phyloP scores from a whole-genome alignment of 1,140 invertebrate genomes.

The Periplaneta americana region DNA sequence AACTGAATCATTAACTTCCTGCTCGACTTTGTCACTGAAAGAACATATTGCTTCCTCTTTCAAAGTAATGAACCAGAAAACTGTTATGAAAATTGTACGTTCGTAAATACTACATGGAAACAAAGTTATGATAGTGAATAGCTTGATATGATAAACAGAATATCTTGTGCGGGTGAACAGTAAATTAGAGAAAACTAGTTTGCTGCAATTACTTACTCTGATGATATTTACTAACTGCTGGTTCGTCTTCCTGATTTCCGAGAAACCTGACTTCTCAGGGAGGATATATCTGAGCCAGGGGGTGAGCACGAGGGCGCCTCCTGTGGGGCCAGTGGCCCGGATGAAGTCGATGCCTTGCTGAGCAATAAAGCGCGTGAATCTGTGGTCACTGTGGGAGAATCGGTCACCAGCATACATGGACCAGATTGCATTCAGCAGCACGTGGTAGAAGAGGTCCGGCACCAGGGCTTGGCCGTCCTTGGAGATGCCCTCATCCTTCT shows the following conservation, averaged over 20 bases:
- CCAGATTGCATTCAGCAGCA: background rate
- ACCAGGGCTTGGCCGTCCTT: background rate
- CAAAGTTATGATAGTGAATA: too few relatives aligned
- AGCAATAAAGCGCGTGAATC: background rate
- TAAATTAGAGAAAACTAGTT: too few relatives aligned
- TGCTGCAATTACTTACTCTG: background rate
- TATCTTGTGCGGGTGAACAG: too few relatives aligned
- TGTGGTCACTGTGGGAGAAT: background rate
- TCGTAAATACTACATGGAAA: too few relatives aligned
- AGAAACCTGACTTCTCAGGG: background rate
- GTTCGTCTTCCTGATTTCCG: background rate
- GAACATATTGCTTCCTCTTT: too few relatives aligned
- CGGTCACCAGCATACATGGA: background rate
- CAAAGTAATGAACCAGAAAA: too few relatives aligned
- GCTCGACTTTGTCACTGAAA: too few relatives aligned
- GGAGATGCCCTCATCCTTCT: background rate
- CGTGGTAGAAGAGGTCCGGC: background rate
- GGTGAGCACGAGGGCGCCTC: background rate
- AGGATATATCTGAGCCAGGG: background rate
- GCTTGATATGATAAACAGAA: too few relatives aligned
- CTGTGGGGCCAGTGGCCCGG: background rate
- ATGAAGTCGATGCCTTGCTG: background rate
- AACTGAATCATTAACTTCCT: too few relatives aligned
- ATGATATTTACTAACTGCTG: background rate
- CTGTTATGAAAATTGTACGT: too few relatives aligned